Conservation (phyloP, 2,113 vertebrate genomes). For the Oostethus manadensis region DNA sequence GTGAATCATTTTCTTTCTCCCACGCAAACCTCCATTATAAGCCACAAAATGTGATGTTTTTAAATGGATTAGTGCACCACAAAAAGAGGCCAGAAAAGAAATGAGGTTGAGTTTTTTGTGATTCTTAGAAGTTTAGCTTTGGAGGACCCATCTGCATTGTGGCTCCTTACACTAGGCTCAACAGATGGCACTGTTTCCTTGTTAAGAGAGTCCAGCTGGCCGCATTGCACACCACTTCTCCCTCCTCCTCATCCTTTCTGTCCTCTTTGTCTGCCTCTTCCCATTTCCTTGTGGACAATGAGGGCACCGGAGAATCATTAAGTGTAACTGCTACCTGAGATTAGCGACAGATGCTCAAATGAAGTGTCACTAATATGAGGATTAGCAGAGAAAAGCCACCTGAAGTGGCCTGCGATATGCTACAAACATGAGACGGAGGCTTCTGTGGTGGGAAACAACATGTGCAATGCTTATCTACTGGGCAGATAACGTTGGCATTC, state of each 20-base stretch:
- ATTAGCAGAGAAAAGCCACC: conserved; percentile 75
- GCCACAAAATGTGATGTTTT: conserved; percentile 45
- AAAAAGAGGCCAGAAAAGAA: conserved; percentile 32
- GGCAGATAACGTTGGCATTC: conserved; percentile 3
- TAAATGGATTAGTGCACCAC: conserved; percentile 14
- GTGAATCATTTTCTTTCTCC: conserved; percentile 58
- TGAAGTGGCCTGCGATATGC: conserved; percentile 58
- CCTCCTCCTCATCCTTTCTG: not conserved
- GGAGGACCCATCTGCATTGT: conserved; percentile 13
- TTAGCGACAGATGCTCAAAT: conserved; percentile 71
- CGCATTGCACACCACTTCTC: conserved; percentile 6
- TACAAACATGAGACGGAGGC: conserved; percentile 35
- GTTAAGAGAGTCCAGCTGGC: conserved; percentile 27
- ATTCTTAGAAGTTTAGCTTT: conserved; percentile 10
- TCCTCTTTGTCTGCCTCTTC: conserved; percentile 63
- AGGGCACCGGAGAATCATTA: conserved; percentile 72
- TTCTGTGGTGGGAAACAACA: conserved; percentile 10
- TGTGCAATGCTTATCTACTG: conserved; percentile 16
- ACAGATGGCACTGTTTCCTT: conserved; percentile 78
- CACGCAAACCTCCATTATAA: conserved; percentile 42
- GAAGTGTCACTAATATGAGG: conserved; percentile 78
- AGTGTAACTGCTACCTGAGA: conserved; percentile 75
- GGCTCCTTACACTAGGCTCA: conserved; percentile 41
- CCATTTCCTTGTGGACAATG: conserved; percentile 69
- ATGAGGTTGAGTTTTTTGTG: conserved; percentile 16